Conservation (phyloP, 2,888 invertebrate genomes). For the Phyto melanocephala region DNA sequence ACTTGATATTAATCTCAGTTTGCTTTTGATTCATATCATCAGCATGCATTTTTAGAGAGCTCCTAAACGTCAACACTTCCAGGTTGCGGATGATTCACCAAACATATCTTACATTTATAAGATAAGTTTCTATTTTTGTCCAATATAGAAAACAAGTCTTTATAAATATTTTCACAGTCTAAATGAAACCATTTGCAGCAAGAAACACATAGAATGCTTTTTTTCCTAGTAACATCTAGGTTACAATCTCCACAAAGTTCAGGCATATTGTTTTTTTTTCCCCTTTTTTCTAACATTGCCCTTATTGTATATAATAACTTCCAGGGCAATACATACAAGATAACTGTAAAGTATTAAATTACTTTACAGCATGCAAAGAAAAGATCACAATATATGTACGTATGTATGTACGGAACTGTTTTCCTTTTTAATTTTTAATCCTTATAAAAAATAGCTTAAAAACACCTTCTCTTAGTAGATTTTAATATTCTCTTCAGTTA, state of each 20-base stretch:
- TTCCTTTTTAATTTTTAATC: too few relatives aligned
- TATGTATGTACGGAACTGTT: too few relatives aligned
- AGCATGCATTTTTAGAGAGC: background rate
- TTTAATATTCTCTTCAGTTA: too few relatives aligned
- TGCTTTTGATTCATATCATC: background rate
- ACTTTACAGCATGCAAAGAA: too few relatives aligned
- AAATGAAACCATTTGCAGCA: background rate
- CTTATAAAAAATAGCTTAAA: too few relatives aligned
- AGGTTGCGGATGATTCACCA: background rate
- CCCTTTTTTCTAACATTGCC: too few relatives aligned
- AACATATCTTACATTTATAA: background rate
- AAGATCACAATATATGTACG: too few relatives aligned
- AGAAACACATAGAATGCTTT: background rate
- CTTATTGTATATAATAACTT: too few relatives aligned
- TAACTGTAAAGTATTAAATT: too few relatives aligned
- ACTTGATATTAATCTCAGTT: background rate
- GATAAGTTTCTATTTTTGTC: background rate
- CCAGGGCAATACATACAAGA: too few relatives aligned
- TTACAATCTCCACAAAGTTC: background rate
- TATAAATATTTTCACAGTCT: background rate
- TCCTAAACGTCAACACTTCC: background rate
- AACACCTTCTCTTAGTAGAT: too few relatives aligned
- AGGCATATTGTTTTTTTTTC: background rate
- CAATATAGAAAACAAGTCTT: background rate
- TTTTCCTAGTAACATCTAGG: background rate